A percentile compares a stretch with the other conserved stretches of the same genome.
These are phyloP conservation scores for Chrysolina americana DNA, from an alignment of 2,888 invertebrate genomes.

Conservation along the genomic window DNA sequence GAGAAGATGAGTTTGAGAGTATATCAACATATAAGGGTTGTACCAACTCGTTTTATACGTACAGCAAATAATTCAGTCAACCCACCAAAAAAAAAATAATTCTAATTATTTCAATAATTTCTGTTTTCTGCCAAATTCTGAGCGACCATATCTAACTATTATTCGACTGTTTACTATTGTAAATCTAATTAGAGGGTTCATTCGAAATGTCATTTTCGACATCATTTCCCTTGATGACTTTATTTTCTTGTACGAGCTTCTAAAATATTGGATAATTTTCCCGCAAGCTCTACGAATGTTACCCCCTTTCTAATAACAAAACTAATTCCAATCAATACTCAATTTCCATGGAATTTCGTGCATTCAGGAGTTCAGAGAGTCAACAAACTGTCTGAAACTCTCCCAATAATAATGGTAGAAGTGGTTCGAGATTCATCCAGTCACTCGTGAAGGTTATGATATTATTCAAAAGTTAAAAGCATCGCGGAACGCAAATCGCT, in stretches of 20 bases:
- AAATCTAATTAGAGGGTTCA: too few species aligned
- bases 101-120: too few species aligned
- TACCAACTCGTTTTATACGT: too few species aligned
- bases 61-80: too few species aligned
- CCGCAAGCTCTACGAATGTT: not conserved
- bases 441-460: constrained; percentile 30
- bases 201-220: too few species aligned
- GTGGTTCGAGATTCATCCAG: constrained; percentile 26
- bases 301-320: not conserved
- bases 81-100: too few species aligned
- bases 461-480: constrained; percentile 29
- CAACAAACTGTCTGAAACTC: constrained; percentile 32
- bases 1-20: not conserved
- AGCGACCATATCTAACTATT: too few species aligned
- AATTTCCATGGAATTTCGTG: constrained; percentile 15
- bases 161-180: too few species aligned
- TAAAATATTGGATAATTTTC: too few species aligned
- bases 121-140: too few species aligned
- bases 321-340: constrained; percentile 25
- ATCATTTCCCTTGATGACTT: too few species aligned
- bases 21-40: not conserved
- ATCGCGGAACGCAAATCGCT: constrained; percentile 5
- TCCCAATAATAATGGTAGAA: constrained; percentile 26
- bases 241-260: too few species aligned
- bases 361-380: constrained; percentile 27